Evolutionary conservation across 2,113 vertebrate species (phyloP).

Genomic region (Prolemur simus): DNA sequence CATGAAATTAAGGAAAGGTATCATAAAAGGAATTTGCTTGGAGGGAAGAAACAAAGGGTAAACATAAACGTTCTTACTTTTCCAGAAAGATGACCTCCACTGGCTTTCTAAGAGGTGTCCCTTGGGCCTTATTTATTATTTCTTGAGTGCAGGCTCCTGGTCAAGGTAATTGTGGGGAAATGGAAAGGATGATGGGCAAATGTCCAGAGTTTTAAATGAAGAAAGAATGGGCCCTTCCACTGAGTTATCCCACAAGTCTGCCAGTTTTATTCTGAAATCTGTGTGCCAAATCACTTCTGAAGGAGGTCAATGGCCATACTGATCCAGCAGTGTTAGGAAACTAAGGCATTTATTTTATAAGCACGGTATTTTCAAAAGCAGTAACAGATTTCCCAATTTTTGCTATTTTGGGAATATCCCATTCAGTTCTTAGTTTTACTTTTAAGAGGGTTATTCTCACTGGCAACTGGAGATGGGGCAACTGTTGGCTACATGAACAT

Average conservation of each 20-base stretch:
- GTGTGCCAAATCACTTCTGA: background rate
- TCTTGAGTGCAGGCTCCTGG: background rate
- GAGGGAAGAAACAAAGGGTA: background rate
- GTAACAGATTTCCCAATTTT: background rate
- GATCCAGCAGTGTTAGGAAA: background rate
- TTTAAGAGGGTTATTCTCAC: background rate
- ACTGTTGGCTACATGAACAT: background rate
- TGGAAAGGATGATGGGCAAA: background rate
- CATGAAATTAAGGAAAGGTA: background rate
- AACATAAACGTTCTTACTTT: background rate
- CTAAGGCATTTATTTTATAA: background rate
- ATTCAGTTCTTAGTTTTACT: background rate
- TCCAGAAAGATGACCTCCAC: background rate
- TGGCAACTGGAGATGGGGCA: background rate
- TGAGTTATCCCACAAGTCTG: background rate
- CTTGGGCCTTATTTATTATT: background rate
- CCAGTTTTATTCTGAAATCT: background rate
- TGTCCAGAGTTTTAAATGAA: background rate
- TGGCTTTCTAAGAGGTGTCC: background rate
- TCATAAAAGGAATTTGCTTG: background rate
- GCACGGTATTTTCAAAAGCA: background rate
- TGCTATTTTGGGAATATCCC: background rate
- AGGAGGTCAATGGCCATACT: background rate
- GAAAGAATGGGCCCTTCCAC: background rate
- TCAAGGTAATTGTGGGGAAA: background rate